These are phyloP conservation scores for Ditylenchus dipsaci DNA, from an alignment of 1,140 invertebrate genomes.

Conservation along the genomic window DNA sequence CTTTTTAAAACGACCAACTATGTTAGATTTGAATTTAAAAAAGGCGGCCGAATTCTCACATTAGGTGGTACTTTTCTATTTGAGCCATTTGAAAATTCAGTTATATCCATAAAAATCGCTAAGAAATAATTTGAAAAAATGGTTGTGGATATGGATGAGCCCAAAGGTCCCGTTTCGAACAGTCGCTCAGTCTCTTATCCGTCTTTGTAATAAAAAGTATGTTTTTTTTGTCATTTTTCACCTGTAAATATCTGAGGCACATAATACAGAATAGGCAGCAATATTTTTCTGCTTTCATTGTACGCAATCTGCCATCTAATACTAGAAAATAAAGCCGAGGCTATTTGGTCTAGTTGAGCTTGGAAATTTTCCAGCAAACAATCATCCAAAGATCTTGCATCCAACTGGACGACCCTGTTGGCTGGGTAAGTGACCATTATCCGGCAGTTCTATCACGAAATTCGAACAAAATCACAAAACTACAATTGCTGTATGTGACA, in stretches of 20 bases:
- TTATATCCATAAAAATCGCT: too few species aligned
- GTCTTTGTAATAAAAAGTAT: too few species aligned
- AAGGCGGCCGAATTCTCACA: too few species aligned
- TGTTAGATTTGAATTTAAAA: too few species aligned
- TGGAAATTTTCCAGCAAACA: conserved; percentile 2
- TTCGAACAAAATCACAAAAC: background rate
- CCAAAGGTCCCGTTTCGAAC: too few species aligned
- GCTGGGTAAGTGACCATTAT: background rate
- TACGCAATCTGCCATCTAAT: background rate
- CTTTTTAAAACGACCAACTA: too few species aligned
- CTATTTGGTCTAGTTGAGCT: conserved; percentile 1
- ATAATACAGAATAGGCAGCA: conserved; percentile 12
- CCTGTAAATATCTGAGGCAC: conserved; percentile 7
- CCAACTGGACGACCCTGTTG: conserved; percentile 12
- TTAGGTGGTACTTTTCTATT: too few species aligned
- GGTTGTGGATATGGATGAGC: too few species aligned
- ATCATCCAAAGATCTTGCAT: conserved; percentile 8
- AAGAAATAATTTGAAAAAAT: too few species aligned
- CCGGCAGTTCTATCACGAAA: background rate
- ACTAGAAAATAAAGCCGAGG: background rate
- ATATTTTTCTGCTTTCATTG: conserved; percentile 3
- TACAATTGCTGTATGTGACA: background rate
- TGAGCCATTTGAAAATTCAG: too few species aligned
- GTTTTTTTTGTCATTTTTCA: too few species aligned
- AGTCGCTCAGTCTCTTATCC: too few species aligned